A percentile compares a stretch with the other conserved stretches of the same genome.
Evolutionary conservation across 2,888 invertebrate genomes (phyloP).

Genomic region (Molanna angustata): DNA sequence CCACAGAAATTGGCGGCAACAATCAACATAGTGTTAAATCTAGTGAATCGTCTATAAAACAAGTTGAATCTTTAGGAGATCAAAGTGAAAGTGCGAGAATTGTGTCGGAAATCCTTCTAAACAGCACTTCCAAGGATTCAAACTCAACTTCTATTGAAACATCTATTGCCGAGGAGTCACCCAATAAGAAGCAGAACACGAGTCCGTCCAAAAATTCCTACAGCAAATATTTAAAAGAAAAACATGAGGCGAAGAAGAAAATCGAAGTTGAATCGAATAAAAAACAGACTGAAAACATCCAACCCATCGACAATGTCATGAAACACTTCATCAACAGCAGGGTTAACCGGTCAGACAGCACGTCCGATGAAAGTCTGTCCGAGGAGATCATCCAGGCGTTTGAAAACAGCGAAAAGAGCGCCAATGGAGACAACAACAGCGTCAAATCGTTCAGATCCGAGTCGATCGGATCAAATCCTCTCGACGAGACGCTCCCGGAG

Average conservation of each 20-base stretch:
- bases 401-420: slow-evolving; percentile 4
- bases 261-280: no score
- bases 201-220: slow-evolving; percentile 6
- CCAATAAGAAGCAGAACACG: no score
- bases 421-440: neutral
- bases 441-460: neutral
- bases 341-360: neutral
- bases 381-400: slow-evolving; percentile 26
- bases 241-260: slow-evolving; percentile 8
- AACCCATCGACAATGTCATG: slow-evolving; percentile 16
- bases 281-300: neutral
- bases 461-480: slow-evolving; percentile 16
- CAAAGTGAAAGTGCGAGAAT: slow-evolving; percentile 2
- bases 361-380: slow-evolving; percentile 23
- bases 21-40: neutral
- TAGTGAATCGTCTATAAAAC: slow-evolving; percentile 14
- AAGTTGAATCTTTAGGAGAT: neutral
- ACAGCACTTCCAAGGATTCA: neutral
- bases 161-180: neutral
- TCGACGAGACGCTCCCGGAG: slow-evolving; percentile 22
- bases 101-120: neutral
- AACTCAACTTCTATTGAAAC: neutral
- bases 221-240: slow-evolving; percentile 21
- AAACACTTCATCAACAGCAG: slow-evolving; percentile 12
- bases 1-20: slow-evolving; percentile 13